phyloP scores from a whole-genome alignment of 2,113 vertebrate genomes.

The Glaucomys volans region DNA sequence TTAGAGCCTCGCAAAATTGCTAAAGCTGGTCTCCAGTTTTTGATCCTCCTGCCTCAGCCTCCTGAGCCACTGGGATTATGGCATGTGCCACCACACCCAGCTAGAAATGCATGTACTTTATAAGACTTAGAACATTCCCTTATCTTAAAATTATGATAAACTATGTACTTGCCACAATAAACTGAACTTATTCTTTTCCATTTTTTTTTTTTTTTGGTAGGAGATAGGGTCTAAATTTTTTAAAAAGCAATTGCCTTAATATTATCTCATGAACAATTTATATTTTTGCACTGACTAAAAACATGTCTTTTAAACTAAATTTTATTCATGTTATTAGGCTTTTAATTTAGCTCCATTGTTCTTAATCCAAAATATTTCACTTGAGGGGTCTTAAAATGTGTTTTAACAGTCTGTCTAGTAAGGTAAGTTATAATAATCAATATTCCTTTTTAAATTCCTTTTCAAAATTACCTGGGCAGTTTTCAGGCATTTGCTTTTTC shows the following conservation, averaged over 20 bases:
- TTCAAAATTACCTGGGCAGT: not conserved
- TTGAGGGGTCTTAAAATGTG: not conserved
- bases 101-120: not conserved
- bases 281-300: slow-evolving; percentile 32
- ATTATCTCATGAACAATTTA: not conserved
- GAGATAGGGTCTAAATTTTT: not conserved
- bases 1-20: no score
- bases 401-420: not conserved
- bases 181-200: slow-evolving; percentile 4
- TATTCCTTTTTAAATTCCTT: not conserved
- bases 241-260: not conserved
- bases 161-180: slow-evolving; percentile 20
- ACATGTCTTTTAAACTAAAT: not conserved
- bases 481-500: slow-evolving; percentile 32
- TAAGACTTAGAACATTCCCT: slow-evolving; percentile 1
- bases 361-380: not conserved
- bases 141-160: slow-evolving; percentile 41
- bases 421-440: not conserved
- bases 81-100: no score
- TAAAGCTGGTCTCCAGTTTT: no score
- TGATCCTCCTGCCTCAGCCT: no score
- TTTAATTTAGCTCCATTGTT: not conserved
- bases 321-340: not conserved
- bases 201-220: not conserved
- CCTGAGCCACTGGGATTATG: no score